Base-by-base conservation (phyloP, 2,113 vertebrate species). In the Strigops habroptila region DNA sequence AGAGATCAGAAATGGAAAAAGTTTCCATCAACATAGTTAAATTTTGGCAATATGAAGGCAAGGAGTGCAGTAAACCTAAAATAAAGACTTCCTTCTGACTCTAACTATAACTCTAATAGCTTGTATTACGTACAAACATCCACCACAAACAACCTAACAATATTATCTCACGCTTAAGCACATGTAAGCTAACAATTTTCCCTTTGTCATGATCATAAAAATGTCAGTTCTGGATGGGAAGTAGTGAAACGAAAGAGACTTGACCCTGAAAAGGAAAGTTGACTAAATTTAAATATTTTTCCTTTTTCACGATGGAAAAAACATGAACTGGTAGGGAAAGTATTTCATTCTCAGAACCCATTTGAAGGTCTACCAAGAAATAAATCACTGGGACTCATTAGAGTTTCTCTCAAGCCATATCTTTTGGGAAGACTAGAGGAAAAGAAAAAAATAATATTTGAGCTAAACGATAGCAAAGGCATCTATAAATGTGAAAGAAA, bases 271-370 rank as follows among this genome's bases (percentile, higher is more conserved):
- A 59, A 93, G 93, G 95, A 96, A 95, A 95, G 94, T 79, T 57
- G 24, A 86, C 95, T 96, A 97, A 96, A 97, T 94, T 94, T 97
- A 96, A 86, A 62, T 88, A 76, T 86, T 88, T 95, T 97, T 88
- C 95, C 86, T 85, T 90, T 30, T 87, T 89, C 83, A 95, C 74
- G 96, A 64, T 84, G 95, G 95, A 91, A 96, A 96, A 95, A 87
- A 9, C 64, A 85, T 88, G 62, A 89, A 84, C n/a, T 39, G 35
- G 44, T 65, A 86, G 51, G 83, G 77, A 71, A 91, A 90, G 9
- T 59, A 96, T 90, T 83, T 94, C 39, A 95, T 95, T 91, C 79
- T 79, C 94, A 93, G 87, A 86, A 22, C 33, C 60, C n/a, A 59
- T 90, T 46, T 94, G 86, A 96, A 97, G 89, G 87, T 91, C 86